Conservation (phyloP, 2,113 vertebrate genomes). For the Hippocampus abdominalis region DNA sequence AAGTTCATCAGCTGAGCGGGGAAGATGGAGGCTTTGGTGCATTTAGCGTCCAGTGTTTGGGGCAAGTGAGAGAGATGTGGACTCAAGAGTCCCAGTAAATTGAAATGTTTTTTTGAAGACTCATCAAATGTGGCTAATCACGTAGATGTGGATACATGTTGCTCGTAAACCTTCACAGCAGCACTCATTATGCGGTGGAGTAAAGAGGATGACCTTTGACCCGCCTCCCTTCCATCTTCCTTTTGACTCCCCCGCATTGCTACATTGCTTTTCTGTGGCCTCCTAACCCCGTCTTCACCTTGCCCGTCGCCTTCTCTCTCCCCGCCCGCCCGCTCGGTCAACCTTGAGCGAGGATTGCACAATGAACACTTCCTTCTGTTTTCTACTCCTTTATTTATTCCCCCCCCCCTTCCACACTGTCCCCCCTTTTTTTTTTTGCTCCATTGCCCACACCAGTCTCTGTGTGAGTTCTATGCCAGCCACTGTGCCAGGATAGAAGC, state of each 20-base stretch:
- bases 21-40: conserved; percentile 12
- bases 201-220: conserved; percentile 42
- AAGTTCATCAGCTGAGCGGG: conserved; percentile 4
- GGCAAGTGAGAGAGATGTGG: conserved; percentile 9
- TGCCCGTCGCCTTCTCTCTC: conserved; percentile 6
- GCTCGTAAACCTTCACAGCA: background rate
- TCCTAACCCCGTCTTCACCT: conserved; percentile 8
- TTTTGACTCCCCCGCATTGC: conserved; percentile 24
- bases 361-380: conserved; percentile 58
- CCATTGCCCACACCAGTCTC: conserved; percentile 66
- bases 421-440: conserved; percentile 25
- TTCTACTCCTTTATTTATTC: conserved; percentile 49
- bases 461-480: conserved; percentile 75
- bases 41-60: background rate
- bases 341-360: conserved; percentile 42
- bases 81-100: background rate
- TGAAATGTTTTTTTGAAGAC: conserved; percentile 3
- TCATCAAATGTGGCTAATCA: conserved; percentile 5
- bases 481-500: conserved; percentile 74
- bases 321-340: conserved; percentile 14
- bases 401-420: conserved; percentile 52
- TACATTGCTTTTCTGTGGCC: conserved; percentile 12
- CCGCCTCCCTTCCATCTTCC: conserved; percentile 40
- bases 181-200: background rate
- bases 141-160: background rate